These are phyloP conservation scores for Crocuta crocuta DNA, from an alignment of 2,113 vertebrate species.

Conservation along the genomic window DNA sequence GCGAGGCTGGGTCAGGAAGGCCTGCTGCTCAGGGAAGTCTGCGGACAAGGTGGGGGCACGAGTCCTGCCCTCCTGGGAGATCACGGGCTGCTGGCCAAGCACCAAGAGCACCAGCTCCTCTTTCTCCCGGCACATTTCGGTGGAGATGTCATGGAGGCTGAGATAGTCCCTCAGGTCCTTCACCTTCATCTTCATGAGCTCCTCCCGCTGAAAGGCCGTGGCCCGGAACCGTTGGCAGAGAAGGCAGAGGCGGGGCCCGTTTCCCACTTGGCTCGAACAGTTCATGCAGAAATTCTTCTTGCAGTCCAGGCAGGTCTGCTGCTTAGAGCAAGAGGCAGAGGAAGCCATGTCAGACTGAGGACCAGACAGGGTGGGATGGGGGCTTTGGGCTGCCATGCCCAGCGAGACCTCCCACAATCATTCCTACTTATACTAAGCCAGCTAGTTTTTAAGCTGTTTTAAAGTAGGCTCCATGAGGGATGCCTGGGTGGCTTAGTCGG, in stretches of 20 bases:
- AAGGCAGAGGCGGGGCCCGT: constrained; percentile 92
- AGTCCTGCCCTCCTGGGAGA: constrained; percentile 82
- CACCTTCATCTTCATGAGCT: constrained; percentile 98
- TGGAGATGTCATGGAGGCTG: constrained; percentile 94
- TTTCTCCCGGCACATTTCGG: constrained; percentile 96
- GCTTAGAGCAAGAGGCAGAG: constrained; percentile 56
- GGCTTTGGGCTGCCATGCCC: not conserved
- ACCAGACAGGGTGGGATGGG: not conserved
- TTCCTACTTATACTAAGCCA: not conserved
- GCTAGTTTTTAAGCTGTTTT: too few relatives aligned
- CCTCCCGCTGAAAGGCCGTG: constrained; percentile 91
- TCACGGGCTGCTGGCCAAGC: constrained; percentile 89
- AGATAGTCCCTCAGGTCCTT: constrained; percentile 97
- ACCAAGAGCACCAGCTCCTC: constrained; percentile 97
- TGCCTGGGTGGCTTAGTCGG: too few relatives aligned
- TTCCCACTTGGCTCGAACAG: constrained; percentile 89
- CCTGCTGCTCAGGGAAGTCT: constrained; percentile 80
- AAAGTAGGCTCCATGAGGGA: too few relatives aligned
- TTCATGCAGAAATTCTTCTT: constrained; percentile 92
- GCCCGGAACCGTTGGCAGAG: constrained; percentile 94
- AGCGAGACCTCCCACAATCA: not conserved
- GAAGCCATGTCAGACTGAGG: constrained; percentile 38
- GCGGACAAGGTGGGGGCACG: constrained; percentile 62
- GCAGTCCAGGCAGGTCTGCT: constrained; percentile 96
- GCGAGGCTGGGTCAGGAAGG: constrained; percentile 77